Evolutionary conservation across 2,113 vertebrate genomes (phyloP).

Genomic region (Physeter macrocephalus): DNA sequence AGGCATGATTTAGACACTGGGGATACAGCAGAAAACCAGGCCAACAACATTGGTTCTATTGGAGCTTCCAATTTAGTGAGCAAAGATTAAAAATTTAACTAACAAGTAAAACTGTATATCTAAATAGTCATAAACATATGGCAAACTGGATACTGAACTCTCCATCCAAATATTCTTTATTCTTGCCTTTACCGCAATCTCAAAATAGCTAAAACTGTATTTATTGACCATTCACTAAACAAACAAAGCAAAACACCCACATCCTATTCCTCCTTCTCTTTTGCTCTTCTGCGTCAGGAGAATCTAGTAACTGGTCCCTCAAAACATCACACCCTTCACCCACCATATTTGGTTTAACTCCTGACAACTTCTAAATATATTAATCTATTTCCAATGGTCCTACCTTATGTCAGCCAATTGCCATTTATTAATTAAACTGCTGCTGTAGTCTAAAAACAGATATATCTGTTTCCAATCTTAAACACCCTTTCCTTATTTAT

Average conservation of each 20-base stretch:
- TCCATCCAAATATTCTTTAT: neutral
- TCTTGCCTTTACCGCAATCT: neutral
- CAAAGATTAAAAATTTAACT: neutral
- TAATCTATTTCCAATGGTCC: neutral
- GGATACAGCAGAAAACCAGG: neutral
- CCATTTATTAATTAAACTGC: neutral
- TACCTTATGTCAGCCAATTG: neutral
- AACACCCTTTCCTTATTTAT: neutral
- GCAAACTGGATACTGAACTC: neutral
- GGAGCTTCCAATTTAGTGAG: neutral
- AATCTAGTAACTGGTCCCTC: neutral
- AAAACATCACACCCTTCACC: neutral
- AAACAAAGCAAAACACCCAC: neutral
- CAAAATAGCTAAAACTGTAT: neutral
- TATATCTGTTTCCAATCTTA: neutral
- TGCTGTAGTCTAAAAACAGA: neutral
- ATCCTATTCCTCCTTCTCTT: neutral
- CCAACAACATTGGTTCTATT: neutral
- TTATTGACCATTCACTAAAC: neutral
- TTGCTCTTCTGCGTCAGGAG: neutral
- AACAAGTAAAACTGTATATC: neutral
- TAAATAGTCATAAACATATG: neutral
- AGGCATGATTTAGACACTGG: neutral
- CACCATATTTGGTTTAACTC: neutral
- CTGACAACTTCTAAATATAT: neutral